Evolutionary conservation across 2,113 vertebrate species (phyloP).

Genomic region (Macrotus californicus): DNA sequence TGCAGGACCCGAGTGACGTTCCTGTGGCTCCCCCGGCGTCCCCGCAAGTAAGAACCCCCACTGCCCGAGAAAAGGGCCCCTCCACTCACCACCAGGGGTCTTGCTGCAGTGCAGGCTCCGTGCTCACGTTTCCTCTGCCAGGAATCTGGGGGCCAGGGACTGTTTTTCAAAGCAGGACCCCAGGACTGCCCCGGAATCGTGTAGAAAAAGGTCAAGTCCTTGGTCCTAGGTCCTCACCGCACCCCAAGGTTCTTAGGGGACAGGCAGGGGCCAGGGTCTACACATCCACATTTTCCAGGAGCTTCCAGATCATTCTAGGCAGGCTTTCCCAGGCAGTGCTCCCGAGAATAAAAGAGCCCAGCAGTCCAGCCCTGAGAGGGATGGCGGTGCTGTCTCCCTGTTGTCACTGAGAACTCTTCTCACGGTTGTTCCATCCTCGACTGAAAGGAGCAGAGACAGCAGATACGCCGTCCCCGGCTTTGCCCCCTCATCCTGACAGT

Average conservation of each 20-base stretch:
- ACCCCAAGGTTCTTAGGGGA: not conserved
- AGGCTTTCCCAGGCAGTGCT: not conserved
- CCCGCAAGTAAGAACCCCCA: not conserved
- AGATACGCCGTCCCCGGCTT: accelerated
- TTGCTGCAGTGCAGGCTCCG: not conserved
- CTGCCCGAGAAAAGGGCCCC: not conserved
- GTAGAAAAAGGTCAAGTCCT: not conserved
- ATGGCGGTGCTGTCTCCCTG: accelerated
- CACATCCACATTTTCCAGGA: not conserved
- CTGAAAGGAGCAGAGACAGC: not conserved
- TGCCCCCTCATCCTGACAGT: not conserved
- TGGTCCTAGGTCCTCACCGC: not conserved
- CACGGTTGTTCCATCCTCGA: no score
- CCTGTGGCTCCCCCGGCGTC: not conserved
- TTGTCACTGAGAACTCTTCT: not conserved
- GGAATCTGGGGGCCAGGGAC: not conserved
- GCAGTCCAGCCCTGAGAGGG: not conserved
- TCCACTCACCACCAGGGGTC: not conserved
- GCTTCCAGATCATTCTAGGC: not conserved
- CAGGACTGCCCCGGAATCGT: not conserved
- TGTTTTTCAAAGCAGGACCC: no score
- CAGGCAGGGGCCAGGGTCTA: not conserved
- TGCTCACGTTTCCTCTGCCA: not conserved
- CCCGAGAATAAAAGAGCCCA: not conserved
- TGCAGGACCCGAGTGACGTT: accelerated